These are phyloP conservation scores for Litoditis marina DNA, from an alignment of 2,888 invertebrate species.

Conservation along the genomic window DNA sequence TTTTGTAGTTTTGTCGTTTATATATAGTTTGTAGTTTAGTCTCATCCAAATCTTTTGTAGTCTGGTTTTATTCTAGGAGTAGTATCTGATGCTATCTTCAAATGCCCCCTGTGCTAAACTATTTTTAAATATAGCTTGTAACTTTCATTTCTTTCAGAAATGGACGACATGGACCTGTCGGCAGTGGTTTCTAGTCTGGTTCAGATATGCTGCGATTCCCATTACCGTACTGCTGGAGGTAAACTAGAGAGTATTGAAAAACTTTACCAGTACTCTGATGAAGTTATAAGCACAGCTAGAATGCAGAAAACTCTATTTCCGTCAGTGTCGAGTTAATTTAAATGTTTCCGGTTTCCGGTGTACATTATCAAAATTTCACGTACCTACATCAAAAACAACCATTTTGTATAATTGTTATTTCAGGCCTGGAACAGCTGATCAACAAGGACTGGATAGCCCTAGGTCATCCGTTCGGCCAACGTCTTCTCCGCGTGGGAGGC, in stretches of 20 bases:
- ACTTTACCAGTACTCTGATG: too few species aligned
- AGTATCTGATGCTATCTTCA: too few species aligned
- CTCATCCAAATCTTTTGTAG: too few species aligned
- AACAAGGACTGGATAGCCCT: slow-evolving; percentile 74
- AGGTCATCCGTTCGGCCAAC: slow-evolving; percentile 46
- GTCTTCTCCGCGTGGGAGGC: slow-evolving; percentile 24
- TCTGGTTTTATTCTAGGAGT: too few species aligned
- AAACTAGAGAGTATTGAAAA: too few species aligned
- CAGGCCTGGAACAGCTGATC: slow-evolving; percentile 19
- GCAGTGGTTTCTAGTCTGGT: slow-evolving; percentile 78
- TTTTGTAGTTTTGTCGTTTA: neutral
- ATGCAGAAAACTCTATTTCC: too few species aligned
- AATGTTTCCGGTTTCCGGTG: neutral
- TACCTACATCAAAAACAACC: neutral
- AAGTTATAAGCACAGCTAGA: too few species aligned
- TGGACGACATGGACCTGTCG: slow-evolving; percentile 79
- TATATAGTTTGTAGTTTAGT: too few species aligned
- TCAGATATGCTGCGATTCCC: slow-evolving; percentile 77
- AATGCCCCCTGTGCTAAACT: too few species aligned
- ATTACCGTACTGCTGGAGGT: slow-evolving; percentile 27
- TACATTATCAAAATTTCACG: neutral
- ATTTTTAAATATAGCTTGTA: too few species aligned
- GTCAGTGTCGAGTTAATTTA: neutral
- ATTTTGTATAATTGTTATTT: slow-evolving; percentile 2
- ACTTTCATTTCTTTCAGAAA: slow-evolving; percentile 58